A percentile compares a stretch with the other conserved stretches of the same genome.
Conservation (phyloP, 2,888 invertebrate genomes). For the Stegophylla sp. region DNA sequence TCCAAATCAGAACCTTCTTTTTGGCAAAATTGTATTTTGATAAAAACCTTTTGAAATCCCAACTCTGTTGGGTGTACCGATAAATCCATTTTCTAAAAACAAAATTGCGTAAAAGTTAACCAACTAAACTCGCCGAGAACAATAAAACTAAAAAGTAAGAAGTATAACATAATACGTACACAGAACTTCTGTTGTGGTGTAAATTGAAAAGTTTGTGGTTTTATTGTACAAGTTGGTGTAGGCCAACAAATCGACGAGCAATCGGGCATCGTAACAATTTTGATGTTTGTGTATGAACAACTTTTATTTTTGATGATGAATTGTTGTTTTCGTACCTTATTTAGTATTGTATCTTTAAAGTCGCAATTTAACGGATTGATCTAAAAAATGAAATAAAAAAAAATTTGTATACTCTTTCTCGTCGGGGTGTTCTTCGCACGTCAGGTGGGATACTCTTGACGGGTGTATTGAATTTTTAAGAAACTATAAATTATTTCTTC, state of each 20-base stretch:
- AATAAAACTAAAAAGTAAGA: background rate
- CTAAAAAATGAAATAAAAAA: no score
- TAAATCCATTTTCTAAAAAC: slow-evolving; percentile 43
- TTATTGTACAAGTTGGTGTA: slow-evolving; percentile 9
- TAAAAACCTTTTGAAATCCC: slow-evolving; percentile 25
- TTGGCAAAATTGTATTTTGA: background rate
- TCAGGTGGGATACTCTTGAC: no score
- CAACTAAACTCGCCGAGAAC: background rate
- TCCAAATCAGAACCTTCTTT: background rate
- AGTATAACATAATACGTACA: slow-evolving; percentile 15
- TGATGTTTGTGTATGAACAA: slow-evolving; percentile 33
- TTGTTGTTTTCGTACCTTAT: background rate
- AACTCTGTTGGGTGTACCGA: slow-evolving; percentile 19
- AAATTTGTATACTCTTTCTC: no score
- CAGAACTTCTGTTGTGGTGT: slow-evolving; percentile 27
- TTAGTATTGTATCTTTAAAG: slow-evolving; percentile 30
- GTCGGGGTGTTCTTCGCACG: no score
- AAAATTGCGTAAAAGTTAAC: background rate
- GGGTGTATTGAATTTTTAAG: no score
- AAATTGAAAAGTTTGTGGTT: slow-evolving; percentile 33
- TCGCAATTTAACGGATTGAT: slow-evolving; percentile 17
- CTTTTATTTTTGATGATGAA: slow-evolving; percentile 29
- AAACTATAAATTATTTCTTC: no score
- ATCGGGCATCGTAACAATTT: background rate
- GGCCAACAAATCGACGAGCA: background rate